Conservation (phyloP, 2,113 vertebrate species). For the Emydura subglobosa region DNA sequence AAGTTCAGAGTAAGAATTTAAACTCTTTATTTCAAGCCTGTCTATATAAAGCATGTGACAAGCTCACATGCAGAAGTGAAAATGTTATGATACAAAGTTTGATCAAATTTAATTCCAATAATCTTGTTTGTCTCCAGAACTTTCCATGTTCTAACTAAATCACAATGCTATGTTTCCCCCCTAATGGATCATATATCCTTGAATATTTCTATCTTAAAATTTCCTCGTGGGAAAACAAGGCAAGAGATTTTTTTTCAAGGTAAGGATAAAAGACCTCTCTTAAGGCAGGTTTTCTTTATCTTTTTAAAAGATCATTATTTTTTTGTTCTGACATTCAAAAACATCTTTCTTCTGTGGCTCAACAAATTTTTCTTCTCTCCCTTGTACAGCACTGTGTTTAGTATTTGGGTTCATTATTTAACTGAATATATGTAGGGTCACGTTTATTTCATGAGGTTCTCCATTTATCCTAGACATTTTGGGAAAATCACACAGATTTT, state of each 20-base stretch:
- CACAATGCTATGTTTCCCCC: background rate
- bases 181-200: background rate
- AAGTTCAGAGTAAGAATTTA: background rate
- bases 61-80: background rate
- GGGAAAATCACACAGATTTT: background rate
- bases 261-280: slow-evolving; percentile 20
- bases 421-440: background rate
- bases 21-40: background rate
- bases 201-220: slow-evolving; percentile 6
- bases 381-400: slow-evolving; percentile 13
- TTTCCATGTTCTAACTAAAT: background rate
- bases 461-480: background rate
- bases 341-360: slow-evolving; percentile 60
- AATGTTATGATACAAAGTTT: background rate
- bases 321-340: slow-evolving; percentile 49
- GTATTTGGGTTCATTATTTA: background rate
- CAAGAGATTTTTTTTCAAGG: background rate
- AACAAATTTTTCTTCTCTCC: slow-evolving; percentile 11
- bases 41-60: background rate
- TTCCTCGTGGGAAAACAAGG: background rate
- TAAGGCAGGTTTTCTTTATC: slow-evolving; percentile 21
- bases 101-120: background rate
- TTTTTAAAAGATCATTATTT: slow-evolving; percentile 44
- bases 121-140: slow-evolving; percentile 30
- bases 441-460: background rate